These are phyloP conservation scores for Orgyia antiqua DNA, from an alignment of 2,888 invertebrate genomes.

Conservation along the genomic window DNA sequence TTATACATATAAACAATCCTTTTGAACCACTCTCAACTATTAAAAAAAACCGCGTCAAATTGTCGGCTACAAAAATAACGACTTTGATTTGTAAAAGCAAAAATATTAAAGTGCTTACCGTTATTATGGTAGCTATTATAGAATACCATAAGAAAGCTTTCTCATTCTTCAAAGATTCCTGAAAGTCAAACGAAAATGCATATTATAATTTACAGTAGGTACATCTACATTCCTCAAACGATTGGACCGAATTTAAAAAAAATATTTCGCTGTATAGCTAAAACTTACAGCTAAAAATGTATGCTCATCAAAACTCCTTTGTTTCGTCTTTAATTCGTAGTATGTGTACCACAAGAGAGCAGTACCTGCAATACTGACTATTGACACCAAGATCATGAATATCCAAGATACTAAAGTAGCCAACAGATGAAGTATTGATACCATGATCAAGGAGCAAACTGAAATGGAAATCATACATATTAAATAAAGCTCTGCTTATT, in stretches of 20 bases:
- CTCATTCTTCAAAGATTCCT: constrained; percentile 91
- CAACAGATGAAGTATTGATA: constrained; percentile 89
- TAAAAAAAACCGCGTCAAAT: too few species aligned
- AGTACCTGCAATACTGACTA: constrained; percentile 87
- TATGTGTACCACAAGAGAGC: constrained; percentile 94
- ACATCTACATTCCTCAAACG: too few species aligned
- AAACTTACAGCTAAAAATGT: constrained; percentile 56
- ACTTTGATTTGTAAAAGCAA: too few species aligned
- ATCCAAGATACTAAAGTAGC: constrained; percentile 92
- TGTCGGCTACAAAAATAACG: too few species aligned
- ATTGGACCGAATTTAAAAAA: too few species aligned
- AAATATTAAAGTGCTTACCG: constrained; percentile 85
- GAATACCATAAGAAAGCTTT: constrained; percentile 90
- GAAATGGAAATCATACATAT: constrained; percentile 34
- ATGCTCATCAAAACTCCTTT: constrained; percentile 46
- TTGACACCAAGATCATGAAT: constrained; percentile 87
- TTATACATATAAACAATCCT: too few species aligned
- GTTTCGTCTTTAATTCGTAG: constrained; percentile 82
- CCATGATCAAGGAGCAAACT: constrained; percentile 90
- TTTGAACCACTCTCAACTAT: too few species aligned
- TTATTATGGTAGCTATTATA: constrained; percentile 91
- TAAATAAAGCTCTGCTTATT: too few species aligned
- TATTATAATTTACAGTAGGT: too few species aligned
- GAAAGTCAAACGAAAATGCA: too few species aligned
- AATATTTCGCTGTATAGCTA: too few species aligned